Evolutionary conservation across 1,140 invertebrate species (phyloP).

Genomic region (Coenobita brevimanus): DNA sequence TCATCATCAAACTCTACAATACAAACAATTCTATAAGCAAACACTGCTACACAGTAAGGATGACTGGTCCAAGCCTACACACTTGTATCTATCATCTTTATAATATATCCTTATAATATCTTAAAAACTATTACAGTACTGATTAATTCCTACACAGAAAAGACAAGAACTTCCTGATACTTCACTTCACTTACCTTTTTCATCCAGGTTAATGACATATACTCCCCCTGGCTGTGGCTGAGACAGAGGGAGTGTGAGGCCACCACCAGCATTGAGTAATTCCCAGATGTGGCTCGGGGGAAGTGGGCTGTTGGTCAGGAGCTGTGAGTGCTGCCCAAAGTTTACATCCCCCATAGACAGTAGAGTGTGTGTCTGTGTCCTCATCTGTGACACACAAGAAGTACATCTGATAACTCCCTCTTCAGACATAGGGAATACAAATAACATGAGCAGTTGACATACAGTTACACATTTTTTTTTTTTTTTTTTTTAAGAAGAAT

Average conservation of each 20-base stretch:
- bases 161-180: not conserved
- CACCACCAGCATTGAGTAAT: constrained; percentile 38
- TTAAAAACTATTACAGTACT: not conserved
- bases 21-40: no score
- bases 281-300: constrained; percentile 51
- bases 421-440: no score
- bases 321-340: constrained; percentile 51
- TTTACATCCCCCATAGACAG: constrained; percentile 42
- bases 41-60: no score
- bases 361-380: constrained; percentile 32
- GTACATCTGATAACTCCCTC: no score
- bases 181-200: constrained; percentile 12
- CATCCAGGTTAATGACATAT: constrained; percentile 34
- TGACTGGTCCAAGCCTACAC: no score
- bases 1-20: no score
- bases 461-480: no score
- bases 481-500: no score
- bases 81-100: no score
- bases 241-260: constrained; percentile 5
- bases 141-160: not conserved
- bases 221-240: constrained; percentile 49
- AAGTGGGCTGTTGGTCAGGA: constrained; percentile 44
- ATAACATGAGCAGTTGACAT: no score
- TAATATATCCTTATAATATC: no score
- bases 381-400: constrained; percentile 6